phyloP scores from a whole-genome alignment of 2,888 invertebrate species.

The Atethmia centrago region DNA sequence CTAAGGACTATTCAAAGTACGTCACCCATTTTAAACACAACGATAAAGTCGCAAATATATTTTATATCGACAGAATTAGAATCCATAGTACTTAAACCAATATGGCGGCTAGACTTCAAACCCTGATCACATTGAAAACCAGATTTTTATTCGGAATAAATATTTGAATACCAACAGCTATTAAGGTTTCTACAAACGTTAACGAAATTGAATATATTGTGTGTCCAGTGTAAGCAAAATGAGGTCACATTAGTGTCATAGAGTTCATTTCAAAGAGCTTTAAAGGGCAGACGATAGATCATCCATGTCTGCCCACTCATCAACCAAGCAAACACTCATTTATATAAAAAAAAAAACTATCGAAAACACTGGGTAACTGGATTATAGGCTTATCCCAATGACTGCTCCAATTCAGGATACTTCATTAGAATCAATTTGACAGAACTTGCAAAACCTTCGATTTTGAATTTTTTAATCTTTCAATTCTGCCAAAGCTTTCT shows the following conservation, averaged over 20 bases:
- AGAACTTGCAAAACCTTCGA: background rate
- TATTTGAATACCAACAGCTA: conserved; percentile 20
- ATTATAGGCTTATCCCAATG: background rate
- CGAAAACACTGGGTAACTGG: too few relatives aligned
- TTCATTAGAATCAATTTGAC: background rate
- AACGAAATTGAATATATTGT: conserved; percentile 40
- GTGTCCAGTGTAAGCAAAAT: conserved; percentile 3
- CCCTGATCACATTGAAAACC: background rate
- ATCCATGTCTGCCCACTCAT: background rate
- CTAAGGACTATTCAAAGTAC: background rate
- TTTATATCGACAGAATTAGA: background rate
- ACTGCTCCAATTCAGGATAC: background rate
- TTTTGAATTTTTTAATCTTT: background rate
- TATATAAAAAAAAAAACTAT: background rate
- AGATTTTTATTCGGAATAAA: conserved; percentile 28
- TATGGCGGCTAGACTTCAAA: background rate
- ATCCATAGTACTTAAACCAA: background rate
- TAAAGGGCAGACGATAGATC: conserved; percentile 24
- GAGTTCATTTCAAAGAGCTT: conserved; percentile 12
- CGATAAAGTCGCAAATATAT: background rate
- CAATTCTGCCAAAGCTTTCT: background rate
- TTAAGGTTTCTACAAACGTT: conserved; percentile 31
- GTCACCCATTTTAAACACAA: background rate
- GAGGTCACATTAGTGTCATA: conserved; percentile 22
- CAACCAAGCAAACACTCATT: background rate